Evolutionary conservation across 2,797 vertebrate species (phyloP).

Genomic region (Prionace glauca): DNA sequence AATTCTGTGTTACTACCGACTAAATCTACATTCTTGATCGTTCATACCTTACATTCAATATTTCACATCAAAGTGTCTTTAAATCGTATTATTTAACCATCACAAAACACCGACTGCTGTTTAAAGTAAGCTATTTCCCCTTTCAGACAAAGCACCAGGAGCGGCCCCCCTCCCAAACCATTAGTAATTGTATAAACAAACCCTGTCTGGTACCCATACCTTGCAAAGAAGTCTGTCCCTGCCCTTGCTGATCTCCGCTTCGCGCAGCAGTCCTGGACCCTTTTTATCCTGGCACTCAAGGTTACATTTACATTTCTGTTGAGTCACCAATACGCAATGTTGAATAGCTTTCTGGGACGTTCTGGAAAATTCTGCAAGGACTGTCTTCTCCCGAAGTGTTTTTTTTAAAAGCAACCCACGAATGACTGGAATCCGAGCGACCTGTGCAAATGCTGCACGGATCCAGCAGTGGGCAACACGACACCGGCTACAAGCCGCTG

Average conservation of each 20-base stretch:
- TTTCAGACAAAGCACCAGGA: background rate
- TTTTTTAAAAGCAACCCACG: background rate
- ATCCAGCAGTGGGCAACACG: conserved; percentile 25
- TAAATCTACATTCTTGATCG: background rate
- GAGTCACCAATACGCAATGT: conserved; percentile 35
- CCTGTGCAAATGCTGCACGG: background rate
- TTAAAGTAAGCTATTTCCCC: background rate
- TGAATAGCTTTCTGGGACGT: conserved; percentile 20
- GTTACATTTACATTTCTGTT: conserved; percentile 31
- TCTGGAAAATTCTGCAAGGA: conserved; percentile 10
- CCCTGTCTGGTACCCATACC: background rate
- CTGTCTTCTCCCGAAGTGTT: background rate
- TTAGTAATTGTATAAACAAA: background rate
- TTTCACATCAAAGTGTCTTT: background rate
- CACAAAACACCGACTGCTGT: background rate
- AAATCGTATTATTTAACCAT: background rate
- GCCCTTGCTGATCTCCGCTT: conserved; percentile 8
- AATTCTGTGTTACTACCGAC: background rate
- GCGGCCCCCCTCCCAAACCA: background rate
- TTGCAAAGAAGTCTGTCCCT: background rate
- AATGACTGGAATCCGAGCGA: background rate
- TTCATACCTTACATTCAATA: background rate
- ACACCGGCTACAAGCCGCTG: background rate
- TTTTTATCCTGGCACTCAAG: conserved; percentile 29
- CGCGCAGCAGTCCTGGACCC: background rate